A percentile compares a stretch with the other conserved stretches of the same genome.
phyloP scores from a whole-genome alignment of 2,888 invertebrate species.

The Nomada ruficornis region DNA sequence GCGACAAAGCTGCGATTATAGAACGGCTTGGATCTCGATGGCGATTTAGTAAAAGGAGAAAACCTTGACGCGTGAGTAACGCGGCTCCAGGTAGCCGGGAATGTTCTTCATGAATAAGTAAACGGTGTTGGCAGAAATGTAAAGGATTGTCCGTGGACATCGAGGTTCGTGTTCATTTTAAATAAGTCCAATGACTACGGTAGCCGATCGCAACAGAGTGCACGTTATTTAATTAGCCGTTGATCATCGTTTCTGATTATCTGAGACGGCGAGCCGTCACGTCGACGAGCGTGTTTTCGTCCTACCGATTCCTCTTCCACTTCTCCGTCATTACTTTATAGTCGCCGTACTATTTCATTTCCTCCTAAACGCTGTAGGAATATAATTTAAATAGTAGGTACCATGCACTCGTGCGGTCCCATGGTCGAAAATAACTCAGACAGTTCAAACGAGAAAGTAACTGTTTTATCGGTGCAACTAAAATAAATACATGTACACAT shows the following conservation, averaged over 20 bases:
- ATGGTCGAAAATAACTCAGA: too few relatives aligned
- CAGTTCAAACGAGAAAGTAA: too few relatives aligned
- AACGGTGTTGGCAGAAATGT: background rate
- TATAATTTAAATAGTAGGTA: too few relatives aligned
- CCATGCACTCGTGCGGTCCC: too few relatives aligned
- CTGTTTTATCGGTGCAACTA: too few relatives aligned
- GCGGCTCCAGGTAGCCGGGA: background rate
- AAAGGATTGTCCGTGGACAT: background rate
- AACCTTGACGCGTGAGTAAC: background rate
- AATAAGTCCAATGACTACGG: background rate
- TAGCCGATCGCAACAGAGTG: background rate
- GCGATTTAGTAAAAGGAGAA: conserved; percentile 26
- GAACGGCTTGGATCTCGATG: background rate
- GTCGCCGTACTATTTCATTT: too few relatives aligned
- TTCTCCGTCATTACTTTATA: background rate
- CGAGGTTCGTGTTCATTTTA: background rate
- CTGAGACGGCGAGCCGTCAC: background rate
- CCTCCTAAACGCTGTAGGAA: too few relatives aligned
- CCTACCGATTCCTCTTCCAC: background rate
- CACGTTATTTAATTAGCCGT: conserved; percentile 1
- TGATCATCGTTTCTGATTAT: conserved; percentile 15
- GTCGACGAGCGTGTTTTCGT: too few relatives aligned
- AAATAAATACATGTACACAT: too few relatives aligned
- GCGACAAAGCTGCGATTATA: conserved; percentile 9
- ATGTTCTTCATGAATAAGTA: background rate